A percentile compares a stretch with the other conserved stretches of the same genome.
These are phyloP conservation scores for Paelopatides confundens DNA, from an alignment of 53 echinoderm and acorn worm species.

Conservation along the genomic window DNA sequence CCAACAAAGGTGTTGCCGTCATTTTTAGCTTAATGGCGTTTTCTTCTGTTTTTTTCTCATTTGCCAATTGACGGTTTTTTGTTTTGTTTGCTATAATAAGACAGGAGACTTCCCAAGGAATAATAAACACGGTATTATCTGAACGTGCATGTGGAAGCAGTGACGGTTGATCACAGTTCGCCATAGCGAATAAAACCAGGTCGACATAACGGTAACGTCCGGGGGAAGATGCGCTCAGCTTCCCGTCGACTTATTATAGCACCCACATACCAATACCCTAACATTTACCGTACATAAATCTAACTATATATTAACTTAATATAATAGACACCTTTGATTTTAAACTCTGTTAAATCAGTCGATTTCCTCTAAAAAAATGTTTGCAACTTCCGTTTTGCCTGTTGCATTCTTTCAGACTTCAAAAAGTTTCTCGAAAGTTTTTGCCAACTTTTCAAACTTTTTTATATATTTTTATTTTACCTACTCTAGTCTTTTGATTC, in stretches of 20 bases:
- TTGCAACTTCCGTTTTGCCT: background rate
- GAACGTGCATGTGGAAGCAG: constrained; percentile 1
- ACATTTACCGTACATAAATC: background rate
- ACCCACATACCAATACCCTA: too few species aligned
- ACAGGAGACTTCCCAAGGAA: constrained; percentile 14
- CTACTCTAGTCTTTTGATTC: background rate
- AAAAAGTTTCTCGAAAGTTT: background rate
- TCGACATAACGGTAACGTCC: background rate
- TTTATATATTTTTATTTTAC: background rate
- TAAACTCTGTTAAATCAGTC: too few species aligned
- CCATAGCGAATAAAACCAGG: background rate
- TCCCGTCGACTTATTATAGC: too few species aligned
- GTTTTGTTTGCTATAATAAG: background rate
- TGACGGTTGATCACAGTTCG: background rate
- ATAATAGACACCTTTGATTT: background rate
- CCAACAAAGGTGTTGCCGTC: background rate
- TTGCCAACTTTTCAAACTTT: constrained; percentile 14
- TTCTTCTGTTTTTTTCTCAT: background rate
- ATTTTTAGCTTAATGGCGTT: background rate
- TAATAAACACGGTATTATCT: constrained; percentile 9
- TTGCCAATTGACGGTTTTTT: background rate
- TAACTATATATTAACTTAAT: background rate
- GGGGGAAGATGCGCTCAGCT: background rate
- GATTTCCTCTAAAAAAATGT: background rate
- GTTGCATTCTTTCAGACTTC: background rate